Evolutionary conservation across 2,888 invertebrate genomes (phyloP).

Genomic region (Thereva unica): DNA sequence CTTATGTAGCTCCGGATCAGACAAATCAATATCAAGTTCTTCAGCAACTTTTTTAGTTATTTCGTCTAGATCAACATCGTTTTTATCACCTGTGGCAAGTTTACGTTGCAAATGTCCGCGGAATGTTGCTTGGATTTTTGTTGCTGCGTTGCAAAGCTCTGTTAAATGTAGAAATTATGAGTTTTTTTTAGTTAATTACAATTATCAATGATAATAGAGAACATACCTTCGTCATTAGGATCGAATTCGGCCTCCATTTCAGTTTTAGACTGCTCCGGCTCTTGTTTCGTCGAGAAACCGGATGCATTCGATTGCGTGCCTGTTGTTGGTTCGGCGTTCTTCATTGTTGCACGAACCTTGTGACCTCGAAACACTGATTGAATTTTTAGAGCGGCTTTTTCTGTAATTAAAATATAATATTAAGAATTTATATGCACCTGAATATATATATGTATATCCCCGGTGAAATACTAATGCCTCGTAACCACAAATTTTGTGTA

Average conservation of each 20-base stretch:
- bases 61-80: constrained; percentile 58
- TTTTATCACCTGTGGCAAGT: constrained; percentile 61
- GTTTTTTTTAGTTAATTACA: neutral
- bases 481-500: no score
- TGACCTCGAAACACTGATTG: constrained; percentile 88
- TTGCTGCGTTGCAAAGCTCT: constrained; percentile 83
- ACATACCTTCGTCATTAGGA: constrained; percentile 27
- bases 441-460: no score
- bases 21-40: constrained; percentile 82
- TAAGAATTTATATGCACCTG: no score
- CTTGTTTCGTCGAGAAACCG: neutral
- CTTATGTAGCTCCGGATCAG: constrained; percentile 84
- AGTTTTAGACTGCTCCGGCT: neutral
- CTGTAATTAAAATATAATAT: constrained; percentile 45
- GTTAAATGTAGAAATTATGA: constrained; percentile 44
- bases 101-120: constrained; percentile 86
- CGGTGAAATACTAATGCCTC: no score
- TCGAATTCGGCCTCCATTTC: constrained; percentile 15
- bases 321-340: constrained; percentile 60
- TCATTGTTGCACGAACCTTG: constrained; percentile 76
- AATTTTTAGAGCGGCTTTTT: constrained; percentile 80
- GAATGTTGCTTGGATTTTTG: constrained; percentile 91
- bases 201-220: neutral
- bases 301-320: constrained; percentile 33
- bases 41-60: constrained; percentile 68